Base-by-base conservation (phyloP, 1,140 invertebrate species). In the Centruroides sculpturatus region DNA sequence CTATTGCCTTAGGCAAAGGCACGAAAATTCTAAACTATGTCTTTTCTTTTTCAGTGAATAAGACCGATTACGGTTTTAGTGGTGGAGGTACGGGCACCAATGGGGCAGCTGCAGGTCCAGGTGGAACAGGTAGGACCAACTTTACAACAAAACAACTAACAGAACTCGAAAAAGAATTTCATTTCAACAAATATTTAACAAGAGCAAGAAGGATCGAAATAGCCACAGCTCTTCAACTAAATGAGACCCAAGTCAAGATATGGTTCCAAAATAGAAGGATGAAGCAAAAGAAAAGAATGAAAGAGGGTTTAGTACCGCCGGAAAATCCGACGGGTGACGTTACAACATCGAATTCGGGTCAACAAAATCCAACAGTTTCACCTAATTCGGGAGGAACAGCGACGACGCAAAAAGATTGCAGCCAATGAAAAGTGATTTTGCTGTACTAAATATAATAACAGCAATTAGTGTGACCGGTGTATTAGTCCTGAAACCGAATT, bases 101-200 rank as follows among this genome's bases (percentile, higher is more conserved):
- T 47, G 62, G 59, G 5, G 55, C 58, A 7, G 59, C 56, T n/a
- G 57, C 52, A 12, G 58, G 61, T 47, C 53, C 62, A 2, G 55
- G 23, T 51, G 50, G 59, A 34, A 57, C 90, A 6, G 92, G 91
- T 35, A 80, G 95, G 47, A 99, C 94, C 5, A 98, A 98, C 76
- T 98, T 98, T 77, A 98, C 93, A 57, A 98, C 96, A 72, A 98
- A 99, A 75, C 96, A 99, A 73, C 81, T 99, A 56, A 98, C 95
- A 2, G 95, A 98, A 76, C 78, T 98, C 64, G 95, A 98, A 74
- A 98, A 99, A 73, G 95, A 99, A 76, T 99, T 98, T 75, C 94
- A 98, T 76, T 98, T 96, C 75, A 98, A 97, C 77, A 97, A 97
- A 77, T 99, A 99, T 79, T 81, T 99, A 68, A 98, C 94, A 3